Evolutionary conservation across 2,797 vertebrate genomes (phyloP), one percentile per base, ranked within the genome.

Genomic region (Hipposideros larvatus): DNA sequence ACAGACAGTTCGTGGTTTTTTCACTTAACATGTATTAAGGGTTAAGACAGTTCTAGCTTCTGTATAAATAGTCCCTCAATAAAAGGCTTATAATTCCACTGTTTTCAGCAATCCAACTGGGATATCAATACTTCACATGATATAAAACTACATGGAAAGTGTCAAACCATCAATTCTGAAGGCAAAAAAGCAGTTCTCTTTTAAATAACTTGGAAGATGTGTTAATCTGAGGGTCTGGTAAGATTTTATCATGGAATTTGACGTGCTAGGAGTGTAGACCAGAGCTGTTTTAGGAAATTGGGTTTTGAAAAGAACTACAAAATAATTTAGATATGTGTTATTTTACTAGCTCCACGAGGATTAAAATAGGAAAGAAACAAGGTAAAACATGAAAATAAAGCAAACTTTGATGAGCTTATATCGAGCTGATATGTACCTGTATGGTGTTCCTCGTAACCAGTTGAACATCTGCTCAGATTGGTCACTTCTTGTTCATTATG

Each of bases 291-390:
- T 28, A 78, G 55, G 13, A 88, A 41, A 55, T 2, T 61, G 18
- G 11, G 8, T 95, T 96, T 84, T 83, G 34, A 73, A 43, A 80
- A 57, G 0, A 57, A 84, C 26, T 92, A 48, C 0, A 0, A 21
- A 90, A 85, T 82, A 21, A 88, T 70, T 93, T 88, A 37, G 7
- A 71, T 87, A 63, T 48, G 51, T 43, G 26, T 63, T 84, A 88
- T 86, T 68, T 86, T 61, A 93, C 7, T 28, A 70, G 48, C 73
- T 28, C 2, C 14, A 48, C 10, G 79, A 66, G 85, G 16, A 53
- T 90, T 13, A 75, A 79, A 83, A 46, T 70, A 78, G 65, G 79
- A 93, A 94, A 70, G 55, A 84, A 95, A 53, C 28, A 70, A 78
- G 22, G 8, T 7, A 74, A 37, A 5, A 46, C 57, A 85, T 37